Evolutionary conservation across 1,140 invertebrate genomes (phyloP).

Genomic region (Hormaphis cornu): DNA sequence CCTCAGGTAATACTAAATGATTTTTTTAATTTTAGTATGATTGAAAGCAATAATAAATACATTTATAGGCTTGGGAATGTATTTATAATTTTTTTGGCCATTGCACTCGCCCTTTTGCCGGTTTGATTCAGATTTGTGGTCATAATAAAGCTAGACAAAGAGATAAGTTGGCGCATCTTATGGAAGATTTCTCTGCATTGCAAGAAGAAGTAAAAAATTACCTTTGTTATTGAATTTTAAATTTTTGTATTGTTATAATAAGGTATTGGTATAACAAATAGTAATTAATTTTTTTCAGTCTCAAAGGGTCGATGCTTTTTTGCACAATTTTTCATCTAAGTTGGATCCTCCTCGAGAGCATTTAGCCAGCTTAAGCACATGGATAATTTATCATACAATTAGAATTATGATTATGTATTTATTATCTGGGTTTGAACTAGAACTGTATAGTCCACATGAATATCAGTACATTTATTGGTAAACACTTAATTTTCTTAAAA

Average conservation of each 20-base stretch:
- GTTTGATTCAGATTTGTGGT: constrained; percentile 81
- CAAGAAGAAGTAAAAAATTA: constrained; percentile 71
- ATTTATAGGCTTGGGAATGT: constrained; percentile 64
- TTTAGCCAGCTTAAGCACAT: constrained; percentile 84
- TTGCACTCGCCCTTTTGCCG: constrained; percentile 77
- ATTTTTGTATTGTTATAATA: too few species aligned
- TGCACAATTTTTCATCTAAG: constrained; percentile 62
- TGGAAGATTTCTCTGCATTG: constrained; percentile 81
- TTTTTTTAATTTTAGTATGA: background rate
- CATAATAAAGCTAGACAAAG: constrained; percentile 90
- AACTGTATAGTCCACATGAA: constrained; percentile 92
- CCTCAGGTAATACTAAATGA: constrained; percentile 46
- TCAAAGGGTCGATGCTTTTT: constrained; percentile 77
- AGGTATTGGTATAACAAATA: too few species aligned
- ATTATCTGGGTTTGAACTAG: constrained; percentile 86
- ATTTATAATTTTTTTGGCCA: constrained; percentile 80
- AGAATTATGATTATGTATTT: constrained; percentile 93
- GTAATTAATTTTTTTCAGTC: constrained; percentile 50
- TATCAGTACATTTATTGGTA: constrained; percentile 92
- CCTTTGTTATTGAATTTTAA: constrained; percentile 11
- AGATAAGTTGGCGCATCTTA: constrained; percentile 79
- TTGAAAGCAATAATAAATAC: background rate
- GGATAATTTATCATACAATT: constrained; percentile 92
- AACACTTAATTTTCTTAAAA: constrained; percentile 34
- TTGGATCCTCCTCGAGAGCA: constrained; percentile 59